Evolutionary conservation across 2,888 invertebrate genomes (phyloP), one percentile per base, ranked within the genome.

Genomic region (Amphipyra tragopoginis): DNA sequence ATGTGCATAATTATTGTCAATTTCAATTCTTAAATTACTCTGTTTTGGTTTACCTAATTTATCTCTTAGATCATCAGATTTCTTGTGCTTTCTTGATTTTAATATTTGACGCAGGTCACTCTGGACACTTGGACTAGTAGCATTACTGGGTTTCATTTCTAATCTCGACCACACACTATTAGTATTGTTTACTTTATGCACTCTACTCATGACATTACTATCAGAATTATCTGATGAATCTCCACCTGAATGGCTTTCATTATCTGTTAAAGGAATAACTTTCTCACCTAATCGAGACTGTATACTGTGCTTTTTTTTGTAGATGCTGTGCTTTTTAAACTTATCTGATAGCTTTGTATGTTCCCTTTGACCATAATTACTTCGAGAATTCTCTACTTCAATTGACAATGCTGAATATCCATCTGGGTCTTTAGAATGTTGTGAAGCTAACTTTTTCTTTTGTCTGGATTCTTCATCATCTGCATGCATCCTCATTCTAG

Each of bases 401-500:
- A 94, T 93, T 58, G 93, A 94, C 57, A 94, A 76, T 60, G 93
- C 90, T 53, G 93, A 89, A 88, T 84, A 93, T 54, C 73, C 77
- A 57, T 90, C 88, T 42, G 79, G 82, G 13, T 85, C 81, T 69
- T 81, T 75, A 14, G 79, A 70, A 58, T 76, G 76, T 78, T 78
- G 85, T 59, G 60, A 75, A 65, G 65, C 55, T 70, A 80, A 83
- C 78, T 77, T 89, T 78, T 79, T 91, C 79, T 88, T 92, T 74
- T 82, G 90, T 82, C 96, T 96, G 58, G 96, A 96, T 87, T 97
- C 97, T 89, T 97, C 97, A 84, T 98, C 98, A 89, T 98, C 98
- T n/a, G 98, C 98, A 88, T 97, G 97, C 98, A 98, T 98, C 79
- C 97, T 94, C 97, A 98, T 97, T 80, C 97, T 92, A 8, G 97